Percentiles rank a stretch among this genome's conserved stretches.
These are phyloP conservation scores for Promerops cafer DNA, from an alignment of 2,113 vertebrate species.

Conservation along the genomic window DNA sequence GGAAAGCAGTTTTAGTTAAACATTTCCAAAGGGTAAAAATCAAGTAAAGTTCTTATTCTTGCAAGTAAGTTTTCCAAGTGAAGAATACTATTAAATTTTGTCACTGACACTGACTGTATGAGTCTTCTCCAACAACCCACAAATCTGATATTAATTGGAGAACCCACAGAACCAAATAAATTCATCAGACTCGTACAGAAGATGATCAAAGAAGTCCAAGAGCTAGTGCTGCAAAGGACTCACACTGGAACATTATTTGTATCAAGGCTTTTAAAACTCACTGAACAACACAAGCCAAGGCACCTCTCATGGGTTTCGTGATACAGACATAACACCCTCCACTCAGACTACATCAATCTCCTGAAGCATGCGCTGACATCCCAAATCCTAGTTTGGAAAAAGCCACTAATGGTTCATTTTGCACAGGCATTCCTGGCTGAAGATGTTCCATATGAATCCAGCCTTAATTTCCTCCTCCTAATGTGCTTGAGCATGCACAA, in stretches of 20 bases:
- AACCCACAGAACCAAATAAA: background rate
- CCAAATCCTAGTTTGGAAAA: background rate
- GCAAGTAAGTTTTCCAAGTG: background rate
- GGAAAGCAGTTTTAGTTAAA: background rate
- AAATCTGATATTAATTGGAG: background rate
- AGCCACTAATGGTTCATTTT: background rate
- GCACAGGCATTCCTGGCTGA: background rate
- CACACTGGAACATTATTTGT: background rate
- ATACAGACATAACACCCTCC: background rate
- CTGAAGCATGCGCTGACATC: background rate
- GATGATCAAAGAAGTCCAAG: background rate
- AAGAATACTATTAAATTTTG: background rate
- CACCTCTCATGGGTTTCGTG: background rate
- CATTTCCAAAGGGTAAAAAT: background rate
- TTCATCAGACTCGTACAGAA: background rate
- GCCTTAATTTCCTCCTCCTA: background rate
- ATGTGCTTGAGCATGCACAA: background rate
- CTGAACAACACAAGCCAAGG: background rate
- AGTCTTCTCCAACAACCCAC: background rate
- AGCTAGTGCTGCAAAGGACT: background rate
- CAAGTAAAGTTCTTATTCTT: background rate
- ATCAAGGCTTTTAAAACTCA: background rate
- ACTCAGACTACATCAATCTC: rapidly evolving
- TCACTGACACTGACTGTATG: background rate
- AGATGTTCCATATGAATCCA: background rate